Base-by-base conservation (phyloP, 2,797 vertebrate genomes). In the Galaxias olidus region DNA sequence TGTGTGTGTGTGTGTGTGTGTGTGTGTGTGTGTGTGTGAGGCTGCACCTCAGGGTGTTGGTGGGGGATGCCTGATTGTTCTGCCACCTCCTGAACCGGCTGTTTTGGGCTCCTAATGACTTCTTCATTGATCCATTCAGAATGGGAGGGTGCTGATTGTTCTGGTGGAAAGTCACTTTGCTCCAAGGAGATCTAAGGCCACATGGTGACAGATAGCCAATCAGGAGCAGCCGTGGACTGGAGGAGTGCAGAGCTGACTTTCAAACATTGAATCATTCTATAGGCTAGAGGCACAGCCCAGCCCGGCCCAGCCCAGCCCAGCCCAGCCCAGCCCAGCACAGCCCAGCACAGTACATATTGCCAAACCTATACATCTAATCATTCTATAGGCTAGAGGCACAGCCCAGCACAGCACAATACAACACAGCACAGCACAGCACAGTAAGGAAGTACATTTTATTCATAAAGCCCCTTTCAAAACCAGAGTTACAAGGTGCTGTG, bases 181-280 rank as follows among this genome's bases (percentile, higher is more conserved):
- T 54, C 66, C 4, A 65, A 67, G 49, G 43, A 61, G 58, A 71
- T 50, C 20, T 1, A 14, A 4, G 51, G 17, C 59, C 59, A 19
- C 41, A 44, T 40, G 13, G 17, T 68, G 50, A 79, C 62, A 46
- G 15, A 69, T 70, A 49, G 44, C 57, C 71, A 59, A 58, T 83
- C 59, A 45, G 63, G 65, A 55, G 61, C 59, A 49, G 61, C 62
- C 73, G 62, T 30, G 19, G 17, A 69, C 45, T 0, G 9, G 11
- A 9, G 6, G 14, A 15, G 4, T 4, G 41, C 9, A 10, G 40
- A 72, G 41, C 63, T 62, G 68, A 76, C 74, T 73, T 73, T 78
- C 20, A 58, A 70, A 47, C 11, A 48, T 10, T 49, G 54, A 64
- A 76, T 79, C 75, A 71, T 46, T 43, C 0, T 55, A 10, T 14